Conservation (phyloP, 2,888 invertebrate genomes). For the Pterobdella sp. region DNA sequence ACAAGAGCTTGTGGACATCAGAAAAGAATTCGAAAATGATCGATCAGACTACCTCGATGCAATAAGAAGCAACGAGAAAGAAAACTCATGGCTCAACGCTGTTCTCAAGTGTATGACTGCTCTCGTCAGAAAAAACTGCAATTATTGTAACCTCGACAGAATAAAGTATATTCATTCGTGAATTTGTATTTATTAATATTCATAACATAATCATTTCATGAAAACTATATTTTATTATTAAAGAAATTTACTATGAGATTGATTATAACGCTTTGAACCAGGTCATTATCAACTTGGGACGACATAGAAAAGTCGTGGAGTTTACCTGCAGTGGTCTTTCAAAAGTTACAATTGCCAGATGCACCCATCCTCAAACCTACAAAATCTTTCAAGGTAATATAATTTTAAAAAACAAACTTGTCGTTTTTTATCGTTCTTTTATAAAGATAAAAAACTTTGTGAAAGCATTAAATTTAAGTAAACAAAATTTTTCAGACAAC, state of each 20-base stretch:
- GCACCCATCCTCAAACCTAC: neutral
- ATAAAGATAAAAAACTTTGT: neutral
- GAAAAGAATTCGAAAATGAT: constrained; percentile 72
- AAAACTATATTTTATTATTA: neutral
- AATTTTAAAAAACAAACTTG: neutral
- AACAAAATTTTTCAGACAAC: too few species aligned
- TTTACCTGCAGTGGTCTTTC: neutral
- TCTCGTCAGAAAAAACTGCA: constrained; percentile 65
- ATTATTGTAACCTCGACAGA: constrained; percentile 65
- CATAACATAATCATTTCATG: neutral
- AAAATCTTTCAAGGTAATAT: neutral
- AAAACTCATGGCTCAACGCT: constrained; percentile 30
- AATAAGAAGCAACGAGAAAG: constrained; percentile 64
- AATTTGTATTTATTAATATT: neutral
- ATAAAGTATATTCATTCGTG: constrained; percentile 54
- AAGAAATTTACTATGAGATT: neutral
- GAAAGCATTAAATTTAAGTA: neutral
- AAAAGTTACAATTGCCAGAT: neutral
- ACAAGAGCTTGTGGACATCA: constrained; percentile 67
- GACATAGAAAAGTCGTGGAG: neutral
- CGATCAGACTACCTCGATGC: constrained; percentile 74
- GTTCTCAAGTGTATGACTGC: constrained; percentile 51
- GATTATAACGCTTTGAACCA: too few species aligned
- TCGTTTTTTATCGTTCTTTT: too few species aligned
- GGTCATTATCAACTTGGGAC: neutral